Evolutionary conservation across 2,797 vertebrate genomes (phyloP).

Genomic region (Tachyglossus aculeatus): DNA sequence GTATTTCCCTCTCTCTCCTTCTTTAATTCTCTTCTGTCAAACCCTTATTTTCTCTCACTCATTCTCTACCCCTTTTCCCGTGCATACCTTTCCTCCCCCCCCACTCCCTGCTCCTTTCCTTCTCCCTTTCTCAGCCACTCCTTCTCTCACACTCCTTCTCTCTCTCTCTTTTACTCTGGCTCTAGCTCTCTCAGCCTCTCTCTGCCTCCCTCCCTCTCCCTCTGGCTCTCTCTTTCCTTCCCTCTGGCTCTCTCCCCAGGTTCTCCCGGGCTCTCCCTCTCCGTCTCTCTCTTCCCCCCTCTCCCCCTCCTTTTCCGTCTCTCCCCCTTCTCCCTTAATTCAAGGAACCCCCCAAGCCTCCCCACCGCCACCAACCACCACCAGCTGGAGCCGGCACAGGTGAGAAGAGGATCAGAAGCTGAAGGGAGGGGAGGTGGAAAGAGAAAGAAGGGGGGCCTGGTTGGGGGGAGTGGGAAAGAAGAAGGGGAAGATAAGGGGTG

Average conservation of each 20-base stretch:
- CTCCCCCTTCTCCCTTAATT: not conserved
- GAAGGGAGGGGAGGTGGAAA: too few relatives aligned
- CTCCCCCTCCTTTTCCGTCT: conserved; percentile 30
- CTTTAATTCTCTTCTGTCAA: not conserved
- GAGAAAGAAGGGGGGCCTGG: conserved; percentile 1
- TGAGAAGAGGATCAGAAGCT: too few relatives aligned
- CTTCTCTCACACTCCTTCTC: not conserved
- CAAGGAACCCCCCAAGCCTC: not conserved
- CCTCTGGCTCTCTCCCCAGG: not conserved
- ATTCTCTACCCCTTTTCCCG: not conserved
- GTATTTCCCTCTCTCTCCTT: not conserved
- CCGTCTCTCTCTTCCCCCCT: conserved; percentile 24
- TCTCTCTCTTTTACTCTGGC: not conserved
- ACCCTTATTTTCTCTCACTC: not conserved
- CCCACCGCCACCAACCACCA: too few relatives aligned
- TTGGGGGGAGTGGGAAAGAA: not conserved
- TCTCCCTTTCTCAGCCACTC: conserved; percentile 14
- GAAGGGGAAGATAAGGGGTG: not conserved
- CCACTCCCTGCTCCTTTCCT: not conserved
- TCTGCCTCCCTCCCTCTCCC: not conserved
- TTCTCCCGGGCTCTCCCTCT: not conserved
- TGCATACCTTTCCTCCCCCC: not conserved
- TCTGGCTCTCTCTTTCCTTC: not conserved
- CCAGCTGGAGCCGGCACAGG: too few relatives aligned
- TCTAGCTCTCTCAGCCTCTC: not conserved